Base-by-base conservation (phyloP, 2,797 vertebrate species). In the Ctenopoma kingsleyae region DNA sequence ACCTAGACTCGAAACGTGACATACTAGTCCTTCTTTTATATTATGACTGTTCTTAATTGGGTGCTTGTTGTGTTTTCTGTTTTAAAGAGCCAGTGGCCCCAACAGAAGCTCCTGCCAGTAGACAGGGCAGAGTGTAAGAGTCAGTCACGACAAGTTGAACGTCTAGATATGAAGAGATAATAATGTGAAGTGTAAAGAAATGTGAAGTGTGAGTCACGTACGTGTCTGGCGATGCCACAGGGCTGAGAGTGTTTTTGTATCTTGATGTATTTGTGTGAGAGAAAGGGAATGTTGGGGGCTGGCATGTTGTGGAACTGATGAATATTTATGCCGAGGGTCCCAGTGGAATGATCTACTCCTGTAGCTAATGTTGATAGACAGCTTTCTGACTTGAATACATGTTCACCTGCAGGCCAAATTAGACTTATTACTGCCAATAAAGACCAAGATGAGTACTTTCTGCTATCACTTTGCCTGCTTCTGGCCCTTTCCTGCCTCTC, bases 311-410 rank as follows among this genome's bases (percentile, higher is more conserved):
- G 94, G 95, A 95, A 92, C 93, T 97, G 95, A 97, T 97, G 96
- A 96, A 97, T 97, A 97, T 98, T 96, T 96, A 98, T 96, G 87
- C 94, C 91, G 95, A 96, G 94, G 89, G 93, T 97, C 96, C 95
- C 96, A 91, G 95, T 95, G 95, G 96, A 97, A 93, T 93, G 93
- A 95, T 95, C 95, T 92, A 73, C 86, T 89, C 81, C 67, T 87
- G 80, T 69, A 86, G 71, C 89, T 91, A 96, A 96, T 95, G 94
- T 95, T 97, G 96, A 98, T 96, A 95, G 96, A 97, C 97, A 96
- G 96, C 94, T 96, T 95, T 95, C 94, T 80, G 93, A 95, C 95
- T 95, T 93, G 92, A 94, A 93, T 92, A 95, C 95, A 92, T 95
- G 95, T 96, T 91, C 69, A 91, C 84, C 91, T 88, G 89, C 78